Conservation (phyloP, 2,888 invertebrate species). For the Apoda limacodes region DNA sequence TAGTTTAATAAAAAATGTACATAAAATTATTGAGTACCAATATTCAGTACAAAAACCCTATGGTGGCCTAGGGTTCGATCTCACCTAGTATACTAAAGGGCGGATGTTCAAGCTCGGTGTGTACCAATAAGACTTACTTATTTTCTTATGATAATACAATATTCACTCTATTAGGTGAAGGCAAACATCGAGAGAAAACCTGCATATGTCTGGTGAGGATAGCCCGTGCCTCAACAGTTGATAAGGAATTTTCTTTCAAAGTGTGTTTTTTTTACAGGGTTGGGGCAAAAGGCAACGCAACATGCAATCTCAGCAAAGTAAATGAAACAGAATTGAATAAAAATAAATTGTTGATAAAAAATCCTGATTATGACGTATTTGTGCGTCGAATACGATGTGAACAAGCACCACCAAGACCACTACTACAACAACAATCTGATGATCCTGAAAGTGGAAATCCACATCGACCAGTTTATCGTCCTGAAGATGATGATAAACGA, state of each 20-base stretch:
- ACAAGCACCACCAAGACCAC: conserved; percentile 47
- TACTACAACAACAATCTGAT: conserved; percentile 39
- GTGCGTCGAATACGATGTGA: conserved; percentile 49
- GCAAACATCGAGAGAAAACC: too few relatives aligned
- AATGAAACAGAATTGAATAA: conserved; percentile 47
- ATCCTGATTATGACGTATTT: conserved; percentile 58
- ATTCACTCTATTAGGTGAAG: too few relatives aligned
- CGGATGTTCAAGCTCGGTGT: too few relatives aligned
- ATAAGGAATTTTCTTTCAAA: neutral
- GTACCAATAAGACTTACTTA: too few relatives aligned
- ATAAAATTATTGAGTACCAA: too few relatives aligned
- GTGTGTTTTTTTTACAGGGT: conserved; percentile 42
- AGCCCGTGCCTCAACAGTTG: too few relatives aligned
- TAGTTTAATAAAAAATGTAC: too few relatives aligned
- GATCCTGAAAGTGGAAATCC: conserved; percentile 32
- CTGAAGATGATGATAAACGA: conserved; percentile 40
- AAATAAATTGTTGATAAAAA: conserved; percentile 32
- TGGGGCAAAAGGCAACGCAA: conserved; percentile 61
- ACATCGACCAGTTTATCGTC: conserved; percentile 48
- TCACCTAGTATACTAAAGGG: too few relatives aligned
- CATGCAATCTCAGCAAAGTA: conserved; percentile 47
- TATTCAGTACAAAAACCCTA: too few relatives aligned
- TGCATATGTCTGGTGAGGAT: too few relatives aligned
- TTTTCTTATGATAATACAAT: too few relatives aligned
- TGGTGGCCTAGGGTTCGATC: too few relatives aligned